Conservation (phyloP, 2,888 invertebrate genomes). For the Archips xylosteana region DNA sequence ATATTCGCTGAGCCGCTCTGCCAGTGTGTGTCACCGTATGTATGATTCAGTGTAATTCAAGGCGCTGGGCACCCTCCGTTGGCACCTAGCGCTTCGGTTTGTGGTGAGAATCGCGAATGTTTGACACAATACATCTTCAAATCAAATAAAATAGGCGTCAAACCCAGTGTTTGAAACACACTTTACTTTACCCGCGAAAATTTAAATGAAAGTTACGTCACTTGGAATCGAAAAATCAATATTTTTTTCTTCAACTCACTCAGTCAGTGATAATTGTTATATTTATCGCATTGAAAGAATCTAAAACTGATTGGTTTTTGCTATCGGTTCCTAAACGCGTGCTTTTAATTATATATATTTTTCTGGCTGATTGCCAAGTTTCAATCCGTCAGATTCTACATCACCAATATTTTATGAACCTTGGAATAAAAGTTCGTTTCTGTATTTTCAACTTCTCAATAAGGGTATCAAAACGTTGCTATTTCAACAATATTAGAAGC, state of each 20-base stretch:
- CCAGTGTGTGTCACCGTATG: too few species aligned
- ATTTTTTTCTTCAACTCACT: slow-evolving; percentile 38
- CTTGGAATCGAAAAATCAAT: slow-evolving; percentile 54
- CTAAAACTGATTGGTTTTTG: not conserved
- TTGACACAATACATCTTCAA: too few species aligned
- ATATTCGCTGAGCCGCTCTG: too few species aligned
- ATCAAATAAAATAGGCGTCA: not conserved
- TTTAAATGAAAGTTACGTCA: slow-evolving; percentile 57
- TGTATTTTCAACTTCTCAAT: slow-evolving; percentile 51
- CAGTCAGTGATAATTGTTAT: slow-evolving; percentile 27
- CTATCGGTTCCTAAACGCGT: slow-evolving; percentile 14
- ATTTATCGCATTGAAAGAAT: slow-evolving; percentile 33
- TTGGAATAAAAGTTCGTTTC: slow-evolving; percentile 51
- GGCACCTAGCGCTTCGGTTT: too few species aligned
- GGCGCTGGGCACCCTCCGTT: too few species aligned
- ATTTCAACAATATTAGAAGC: slow-evolving; percentile 59
- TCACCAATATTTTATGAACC: slow-evolving; percentile 59
- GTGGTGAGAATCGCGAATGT: too few species aligned
- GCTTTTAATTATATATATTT: slow-evolving; percentile 26
- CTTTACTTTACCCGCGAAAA: slow-evolving; percentile 52
- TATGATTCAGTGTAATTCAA: too few species aligned
- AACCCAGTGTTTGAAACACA: slow-evolving; percentile 4
- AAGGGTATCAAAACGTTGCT: slow-evolving; percentile 49
- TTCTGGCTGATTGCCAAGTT: slow-evolving; percentile 70
- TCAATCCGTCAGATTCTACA: slow-evolving; percentile 58